These are phyloP conservation scores for Eurystomus gularis DNA, from an alignment of 2,113 vertebrate species.

Conservation along the genomic window DNA sequence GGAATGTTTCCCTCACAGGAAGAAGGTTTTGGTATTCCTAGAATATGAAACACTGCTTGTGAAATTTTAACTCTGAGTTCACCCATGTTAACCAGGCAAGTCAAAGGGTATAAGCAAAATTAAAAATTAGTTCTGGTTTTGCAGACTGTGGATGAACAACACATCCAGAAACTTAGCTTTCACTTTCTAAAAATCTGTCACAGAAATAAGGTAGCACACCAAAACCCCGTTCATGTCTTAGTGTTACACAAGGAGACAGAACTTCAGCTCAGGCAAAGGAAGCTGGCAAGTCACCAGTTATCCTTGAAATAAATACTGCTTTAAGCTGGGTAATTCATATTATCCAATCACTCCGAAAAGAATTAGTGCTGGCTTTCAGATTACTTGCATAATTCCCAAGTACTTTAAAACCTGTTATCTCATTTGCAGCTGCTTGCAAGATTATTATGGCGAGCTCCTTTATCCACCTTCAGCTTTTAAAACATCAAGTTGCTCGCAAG, in stretches of 20 bases:
- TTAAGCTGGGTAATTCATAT: background rate
- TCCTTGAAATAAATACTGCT: background rate
- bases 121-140: conserved; percentile 55
- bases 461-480: background rate
- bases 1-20: background rate
- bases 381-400: background rate
- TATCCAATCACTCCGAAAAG: background rate
- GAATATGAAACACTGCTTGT: conserved; percentile 14
- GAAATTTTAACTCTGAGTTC: conserved; percentile 63
- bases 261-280: background rate
- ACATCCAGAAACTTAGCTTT: background rate
- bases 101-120: conserved; percentile 49
- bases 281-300: background rate
- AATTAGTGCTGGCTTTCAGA: background rate
- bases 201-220: background rate
- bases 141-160: background rate
- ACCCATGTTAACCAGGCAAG: conserved; percentile 31
- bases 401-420: background rate
- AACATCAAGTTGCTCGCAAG: background rate
- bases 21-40: background rate
- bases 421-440: background rate
- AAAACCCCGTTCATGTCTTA: background rate
- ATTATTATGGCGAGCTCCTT: background rate
- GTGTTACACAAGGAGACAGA: background rate
- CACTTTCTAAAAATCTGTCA: background rate